Conservation (phyloP, 2,113 vertebrate species). For the Bubo scandiacus region DNA sequence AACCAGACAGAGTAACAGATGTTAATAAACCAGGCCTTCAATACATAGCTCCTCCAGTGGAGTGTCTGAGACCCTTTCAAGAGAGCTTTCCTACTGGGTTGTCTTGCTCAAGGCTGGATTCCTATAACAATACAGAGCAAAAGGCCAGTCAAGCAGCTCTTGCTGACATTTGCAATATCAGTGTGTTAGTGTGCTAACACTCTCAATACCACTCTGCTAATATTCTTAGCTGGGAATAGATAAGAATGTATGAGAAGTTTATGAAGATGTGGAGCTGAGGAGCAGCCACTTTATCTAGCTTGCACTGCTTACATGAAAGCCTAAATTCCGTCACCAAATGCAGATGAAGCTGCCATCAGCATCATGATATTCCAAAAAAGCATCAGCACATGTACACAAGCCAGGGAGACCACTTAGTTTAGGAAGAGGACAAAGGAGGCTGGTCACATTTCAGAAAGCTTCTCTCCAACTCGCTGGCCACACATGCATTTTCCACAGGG, state of each 20-base stretch:
- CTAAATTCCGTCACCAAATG: not conserved
- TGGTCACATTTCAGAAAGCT: not conserved
- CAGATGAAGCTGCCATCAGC: not conserved
- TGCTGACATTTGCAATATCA: not conserved
- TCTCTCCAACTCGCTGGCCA: not conserved
- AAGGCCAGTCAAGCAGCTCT: not conserved
- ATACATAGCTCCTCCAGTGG: not conserved
- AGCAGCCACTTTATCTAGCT: accelerated
- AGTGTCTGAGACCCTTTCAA: not conserved
- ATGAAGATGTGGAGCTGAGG: not conserved
- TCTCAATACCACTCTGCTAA: not conserved
- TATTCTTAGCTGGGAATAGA: not conserved
- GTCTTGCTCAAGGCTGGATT: not conserved
- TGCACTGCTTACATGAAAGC: not conserved
- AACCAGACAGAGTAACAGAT: not conserved
- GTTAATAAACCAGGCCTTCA: not conserved
- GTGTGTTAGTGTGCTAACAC: not conserved
- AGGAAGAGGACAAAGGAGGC: not conserved
- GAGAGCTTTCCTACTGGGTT: not conserved
- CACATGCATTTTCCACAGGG: not conserved
- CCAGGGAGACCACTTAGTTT: not conserved
- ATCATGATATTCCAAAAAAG: not conserved
- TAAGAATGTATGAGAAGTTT: accelerated
- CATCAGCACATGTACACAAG: not conserved
- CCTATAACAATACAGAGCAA: not conserved